phyloP scores from a whole-genome alignment of 1,140 invertebrate species.

The Hylyphantes graminicola region DNA sequence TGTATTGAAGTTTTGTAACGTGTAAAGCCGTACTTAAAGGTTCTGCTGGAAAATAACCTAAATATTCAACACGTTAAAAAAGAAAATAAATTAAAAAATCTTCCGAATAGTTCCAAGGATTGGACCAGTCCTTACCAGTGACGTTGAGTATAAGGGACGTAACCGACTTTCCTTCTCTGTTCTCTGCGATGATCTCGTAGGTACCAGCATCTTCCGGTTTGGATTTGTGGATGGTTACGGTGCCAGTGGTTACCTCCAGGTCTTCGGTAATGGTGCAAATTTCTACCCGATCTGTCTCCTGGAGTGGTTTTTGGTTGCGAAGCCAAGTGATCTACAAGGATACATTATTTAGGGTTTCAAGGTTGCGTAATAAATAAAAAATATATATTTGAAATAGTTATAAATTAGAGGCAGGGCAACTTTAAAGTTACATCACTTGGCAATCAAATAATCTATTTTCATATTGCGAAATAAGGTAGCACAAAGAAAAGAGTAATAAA shows the following conservation, averaged over 20 bases:
- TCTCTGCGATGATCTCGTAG: conserved; percentile 88
- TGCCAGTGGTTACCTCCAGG: conserved; percentile 89
- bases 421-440: too few species aligned
- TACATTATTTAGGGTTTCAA: too few species aligned
- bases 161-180: conserved; percentile 88
- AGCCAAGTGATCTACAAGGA: conserved; percentile 77
- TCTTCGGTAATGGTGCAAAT: conserved; percentile 85
- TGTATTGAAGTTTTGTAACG: too few species aligned
- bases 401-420: too few species aligned
- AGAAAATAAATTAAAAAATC: not conserved
- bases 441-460: too few species aligned
- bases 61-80: too few species aligned
- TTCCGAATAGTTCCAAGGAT: not conserved
- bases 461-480: too few species aligned
- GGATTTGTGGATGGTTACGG: conserved; percentile 82
- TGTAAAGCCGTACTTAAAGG: too few species aligned
- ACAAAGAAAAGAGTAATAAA: too few species aligned
- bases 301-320: conserved; percentile 78
- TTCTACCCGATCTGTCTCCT: conserved; percentile 75
- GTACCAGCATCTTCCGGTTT: conserved; percentile 84
- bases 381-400: too few species aligned
- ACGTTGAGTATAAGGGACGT: conserved; percentile 82
- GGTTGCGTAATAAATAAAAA: too few species aligned
- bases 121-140: conserved; percentile 61
- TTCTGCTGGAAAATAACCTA: too few species aligned